phyloP scores from a whole-genome alignment of 2,797 vertebrate species.

The Poecilia wingei region DNA sequence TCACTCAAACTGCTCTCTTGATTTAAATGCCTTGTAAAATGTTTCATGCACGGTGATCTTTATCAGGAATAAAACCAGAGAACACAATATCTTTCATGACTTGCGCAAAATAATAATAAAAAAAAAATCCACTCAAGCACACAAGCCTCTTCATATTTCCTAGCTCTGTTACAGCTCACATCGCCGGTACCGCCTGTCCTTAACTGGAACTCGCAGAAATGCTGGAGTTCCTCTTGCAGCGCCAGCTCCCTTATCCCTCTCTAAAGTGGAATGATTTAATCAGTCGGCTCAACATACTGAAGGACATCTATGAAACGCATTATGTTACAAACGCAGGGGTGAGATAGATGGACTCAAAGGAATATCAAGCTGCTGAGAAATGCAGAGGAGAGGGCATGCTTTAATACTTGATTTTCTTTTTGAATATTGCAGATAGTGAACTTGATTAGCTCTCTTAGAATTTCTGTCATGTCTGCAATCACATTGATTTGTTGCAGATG shows the following conservation, averaged over 20 bases:
- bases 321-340: slow-evolving; percentile 62
- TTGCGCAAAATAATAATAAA: slow-evolving; percentile 41
- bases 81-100: slow-evolving; percentile 54
- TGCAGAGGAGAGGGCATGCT: slow-evolving; percentile 47
- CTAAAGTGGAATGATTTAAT: slow-evolving; percentile 78
- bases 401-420: slow-evolving; percentile 61
- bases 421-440: slow-evolving; percentile 49
- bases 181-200: slow-evolving; percentile 58
- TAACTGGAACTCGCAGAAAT: slow-evolving; percentile 61
- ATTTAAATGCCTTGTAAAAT: slow-evolving; percentile 44
- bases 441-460: slow-evolving; percentile 48
- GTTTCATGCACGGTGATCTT: slow-evolving; percentile 14
- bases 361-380: slow-evolving; percentile 57
- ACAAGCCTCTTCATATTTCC: slow-evolving; percentile 23
- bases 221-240: slow-evolving; percentile 51
- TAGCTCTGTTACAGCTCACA: slow-evolving; percentile 35
- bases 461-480: slow-evolving; percentile 20
- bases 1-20: neutral
- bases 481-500: slow-evolving; percentile 16
- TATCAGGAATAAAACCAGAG: slow-evolving; percentile 32
- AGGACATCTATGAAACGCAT: slow-evolving; percentile 76
- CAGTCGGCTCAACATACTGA: slow-evolving; percentile 75
- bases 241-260: slow-evolving; percentile 59
- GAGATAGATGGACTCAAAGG: slow-evolving; percentile 68
- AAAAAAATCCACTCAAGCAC: slow-evolving; percentile 52